Evolutionary conservation across 2,888 invertebrate species (phyloP).

Genomic region (Cephonodes hylas): DNA sequence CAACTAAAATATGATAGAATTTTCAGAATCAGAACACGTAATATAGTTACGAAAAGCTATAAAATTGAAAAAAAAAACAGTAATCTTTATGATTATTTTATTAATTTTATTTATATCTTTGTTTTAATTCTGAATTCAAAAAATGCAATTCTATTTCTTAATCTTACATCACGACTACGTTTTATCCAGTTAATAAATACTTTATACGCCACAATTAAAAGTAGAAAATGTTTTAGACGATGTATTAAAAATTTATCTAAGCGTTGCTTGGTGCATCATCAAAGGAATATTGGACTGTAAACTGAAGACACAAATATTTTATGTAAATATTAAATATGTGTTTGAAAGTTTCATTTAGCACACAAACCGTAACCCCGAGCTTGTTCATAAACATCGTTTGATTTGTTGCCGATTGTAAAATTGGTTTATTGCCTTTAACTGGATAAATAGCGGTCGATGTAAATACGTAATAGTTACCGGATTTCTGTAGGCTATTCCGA

Average conservation of each 20-base stretch:
- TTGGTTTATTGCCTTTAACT: slow-evolving; percentile 8
- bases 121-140: too few species aligned
- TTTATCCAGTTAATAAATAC: too few species aligned
- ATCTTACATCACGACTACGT: too few species aligned
- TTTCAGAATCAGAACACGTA: too few species aligned
- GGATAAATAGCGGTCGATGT: slow-evolving; percentile 5
- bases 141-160: too few species aligned
- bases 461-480: not conserved
- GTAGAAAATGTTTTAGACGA: too few species aligned
- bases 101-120: too few species aligned
- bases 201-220: not conserved
- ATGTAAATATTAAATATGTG: not conserved
- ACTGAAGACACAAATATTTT: not conserved
- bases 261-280: not conserved
- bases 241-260: too few species aligned
- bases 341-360: not conserved
- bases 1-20: too few species aligned
- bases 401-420: slow-evolving; percentile 7
- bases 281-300: not conserved
- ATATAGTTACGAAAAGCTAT: too few species aligned
- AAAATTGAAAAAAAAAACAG: too few species aligned
- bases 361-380: not conserved
- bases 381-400: not conserved
- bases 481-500: not conserved
- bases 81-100: too few species aligned